Base-by-base conservation (phyloP, 2,888 invertebrate species). In the Bedellia somnulentella region DNA sequence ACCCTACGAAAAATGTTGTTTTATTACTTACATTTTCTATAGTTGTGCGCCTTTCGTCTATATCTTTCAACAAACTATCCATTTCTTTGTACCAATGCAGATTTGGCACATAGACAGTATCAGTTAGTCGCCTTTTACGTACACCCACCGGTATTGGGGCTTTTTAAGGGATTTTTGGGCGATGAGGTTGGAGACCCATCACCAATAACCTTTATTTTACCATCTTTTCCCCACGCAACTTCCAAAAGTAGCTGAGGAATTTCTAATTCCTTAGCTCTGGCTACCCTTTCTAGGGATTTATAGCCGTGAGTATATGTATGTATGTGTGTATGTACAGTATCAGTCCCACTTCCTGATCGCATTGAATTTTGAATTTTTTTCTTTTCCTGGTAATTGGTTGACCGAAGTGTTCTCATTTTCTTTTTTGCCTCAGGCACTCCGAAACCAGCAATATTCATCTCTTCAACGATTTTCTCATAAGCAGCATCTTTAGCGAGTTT, bases 371-470 rank as follows among this genome's bases (percentile, higher is more conserved):
- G 22, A 26, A 24, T 30, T 21, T 29, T 29, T 23, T 22, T 24
- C n/a, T 23, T 29, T 29, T 29, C 24, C 11, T 29, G 14, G 22
- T 22, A 23, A 23, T 29, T 16, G n/a, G 23, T 33, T 32, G 32
- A 35, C n/a, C n/a, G n/a, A n/a, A n/a, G n/a, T n/a, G n/a, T n/a
- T 28, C 30, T 35, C 30, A 35, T 35, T 35, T 35, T 32, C 30
- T 30, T 35, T 32, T 35, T 32, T 14, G 30, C 35, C 29, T 33
- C 31, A 33, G 29, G 29, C 27, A 35, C 35, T 26, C 32, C 35
- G 21, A 32, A 32, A 24, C 32, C 32, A 14, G 12, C 14, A 12
- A 25, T 12, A 25, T 14, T 25, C 25, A 25, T 25, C 14, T 25
- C 25, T 25, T 32, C 21, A 30, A 15, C 30, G 15, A 35, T 29